Base-by-base conservation (phyloP, 2,888 invertebrate species). In the Protonemura montana region DNA sequence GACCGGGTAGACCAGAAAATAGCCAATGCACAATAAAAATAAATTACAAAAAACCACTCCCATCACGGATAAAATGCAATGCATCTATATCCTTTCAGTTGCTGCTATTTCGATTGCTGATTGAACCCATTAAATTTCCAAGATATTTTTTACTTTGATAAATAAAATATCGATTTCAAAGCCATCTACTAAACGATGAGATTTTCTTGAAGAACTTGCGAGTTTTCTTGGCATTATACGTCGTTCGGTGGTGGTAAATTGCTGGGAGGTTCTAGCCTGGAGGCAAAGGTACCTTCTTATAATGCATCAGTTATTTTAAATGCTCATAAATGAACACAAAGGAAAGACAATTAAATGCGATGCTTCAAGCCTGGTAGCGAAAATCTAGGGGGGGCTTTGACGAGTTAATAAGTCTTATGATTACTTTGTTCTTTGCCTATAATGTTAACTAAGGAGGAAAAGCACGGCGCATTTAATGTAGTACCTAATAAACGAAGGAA, bases 311-410 rank as follows among this genome's bases (percentile, higher is more conserved):
- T 59, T 59, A 59, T 59, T 59, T 78, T 27, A 78, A 78, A 78
- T 78, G 25, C 16, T 1, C n/a, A 78, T 78, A 21, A 78, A 78
- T 78, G 1, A 78, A 78, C 78, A 78, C 78, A 78, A 78, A 78
- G 78, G 78, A 21, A 78, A 78, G 28, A 78, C 78, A 78, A 78
- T 28, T 26, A 78, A 78, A 78, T 25, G 10, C 26, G 78, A 27
- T 25, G 78, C 78, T 78, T 78, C 26, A 2, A 78, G 78, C 2
- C 59, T 59, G 59, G 13, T 16, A 21, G 59, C 59, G 13, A 21
- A 59, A 59, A 59, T 59, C 59, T 59, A 59, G 59, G 59, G 59
- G n/a, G 59, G 59, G 21, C 59, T 59, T 59, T 59, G 59, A 59
- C 59, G 59, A 59, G 59, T 59, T 59, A 59, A 21, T 59, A 59